Percentiles rank a stretch among this genome's conserved stretches.
Conservation (phyloP, 2,888 invertebrate genomes). For the Drosophila histrio region DNA sequence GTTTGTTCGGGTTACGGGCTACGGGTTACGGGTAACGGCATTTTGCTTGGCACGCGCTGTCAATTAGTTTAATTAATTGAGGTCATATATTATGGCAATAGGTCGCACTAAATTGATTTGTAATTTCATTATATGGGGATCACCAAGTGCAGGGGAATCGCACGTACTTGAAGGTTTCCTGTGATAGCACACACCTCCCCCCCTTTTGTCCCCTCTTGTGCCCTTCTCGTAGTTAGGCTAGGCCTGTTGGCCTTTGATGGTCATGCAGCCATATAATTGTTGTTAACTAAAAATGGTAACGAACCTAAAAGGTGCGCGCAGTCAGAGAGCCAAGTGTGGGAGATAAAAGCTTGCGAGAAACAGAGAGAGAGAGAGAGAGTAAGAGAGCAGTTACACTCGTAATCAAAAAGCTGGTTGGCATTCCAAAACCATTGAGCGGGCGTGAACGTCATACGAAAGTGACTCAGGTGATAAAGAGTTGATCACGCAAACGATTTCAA, state of each 20-base stretch:
- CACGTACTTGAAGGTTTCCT: constrained; percentile 57
- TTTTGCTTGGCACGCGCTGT: constrained; percentile 47
- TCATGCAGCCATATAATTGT: constrained; percentile 63
- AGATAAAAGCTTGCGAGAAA: constrained; percentile 21
- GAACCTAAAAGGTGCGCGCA: constrained; percentile 44
- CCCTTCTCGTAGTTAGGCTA: background rate
- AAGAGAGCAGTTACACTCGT: constrained; percentile 21
- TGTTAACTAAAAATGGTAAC: constrained; percentile 71
- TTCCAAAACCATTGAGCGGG: constrained; percentile 48
- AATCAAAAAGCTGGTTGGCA: constrained; percentile 48
- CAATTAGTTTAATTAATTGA: constrained; percentile 74
- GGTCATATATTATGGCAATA: constrained; percentile 64
- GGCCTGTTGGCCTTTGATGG: constrained; percentile 61
- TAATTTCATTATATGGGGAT: constrained; percentile 28
- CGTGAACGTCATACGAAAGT: constrained; percentile 69
- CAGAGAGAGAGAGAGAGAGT: constrained; percentile 4
- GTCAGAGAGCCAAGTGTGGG: constrained; percentile 20
- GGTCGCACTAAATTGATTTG: constrained; percentile 65
- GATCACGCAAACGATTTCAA: constrained; percentile 57
- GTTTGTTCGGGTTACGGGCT: constrained; percentile 1
- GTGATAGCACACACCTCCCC: constrained; percentile 34
- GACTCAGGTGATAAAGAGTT: constrained; percentile 76
- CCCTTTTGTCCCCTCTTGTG: background rate
- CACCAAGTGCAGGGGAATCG: constrained; percentile 4
- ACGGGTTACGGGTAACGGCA: constrained; percentile 4